Evolutionary conservation across 2,888 invertebrate species (phyloP), one percentile per base, ranked within the genome.

Genomic region (Limulus polyphemus): DNA sequence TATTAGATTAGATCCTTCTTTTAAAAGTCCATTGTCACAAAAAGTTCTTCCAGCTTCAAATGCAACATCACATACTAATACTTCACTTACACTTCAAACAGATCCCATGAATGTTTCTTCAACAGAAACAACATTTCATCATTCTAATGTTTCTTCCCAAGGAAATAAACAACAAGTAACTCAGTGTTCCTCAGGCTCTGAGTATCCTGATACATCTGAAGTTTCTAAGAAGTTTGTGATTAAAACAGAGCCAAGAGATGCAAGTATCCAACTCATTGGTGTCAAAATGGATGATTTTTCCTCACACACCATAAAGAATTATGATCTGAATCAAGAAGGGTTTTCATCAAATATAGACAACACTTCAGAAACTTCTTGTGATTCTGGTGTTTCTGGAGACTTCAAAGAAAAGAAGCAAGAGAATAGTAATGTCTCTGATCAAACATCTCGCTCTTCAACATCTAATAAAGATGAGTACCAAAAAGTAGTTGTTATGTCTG

Each of bases 21-120:
- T 32, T 32, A 32, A 32, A 32, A 32, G 32, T 32, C 32, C 32
- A 7, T 50, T 14, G 13, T 50, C 10, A 9, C 13, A 50, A 50
- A 13, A 50, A 13, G 14, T 50, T 13, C 13, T 14, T 50, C 50
- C 50, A 50, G 62, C 59, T 55, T 49, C 58, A 12, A 60, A 60
- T 59, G 61, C 62, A 13, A 62, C 56, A 52, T 60, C 62, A 47
- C 48, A 59, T 14, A 51, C 62, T 46, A 60, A 57, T 60, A 61
- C 65, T 17, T 62, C 64, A 11, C 61, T 62, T 11, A 48, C 62
- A 16, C 32, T 32, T 32, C 32, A 1, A 7, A 32, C 32, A 32
- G 32, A 32, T 32, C 32, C 32, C 7, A 32, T 32, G 32, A 32
- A 32, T 32, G 32, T 32, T 7, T 32, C 32, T 32, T 32, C 32